Conservation (phyloP, 35 echinoderm and acorn worm genomes). For the Patiria miniata region DNA sequence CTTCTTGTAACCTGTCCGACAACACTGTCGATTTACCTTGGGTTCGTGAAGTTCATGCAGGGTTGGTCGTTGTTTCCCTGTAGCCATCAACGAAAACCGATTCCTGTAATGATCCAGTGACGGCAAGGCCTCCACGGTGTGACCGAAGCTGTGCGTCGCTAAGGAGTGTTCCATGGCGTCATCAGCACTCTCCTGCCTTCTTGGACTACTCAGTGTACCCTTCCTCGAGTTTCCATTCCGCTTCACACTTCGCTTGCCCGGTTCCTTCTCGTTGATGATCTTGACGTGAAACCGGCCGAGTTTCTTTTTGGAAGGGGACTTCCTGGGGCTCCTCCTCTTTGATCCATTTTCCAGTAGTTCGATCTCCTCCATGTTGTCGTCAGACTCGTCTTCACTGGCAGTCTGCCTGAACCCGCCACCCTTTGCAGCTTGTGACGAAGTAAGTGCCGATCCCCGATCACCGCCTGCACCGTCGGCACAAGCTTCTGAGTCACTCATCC, state of each 20-base stretch:
- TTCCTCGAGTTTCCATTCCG: conserved; percentile 14
- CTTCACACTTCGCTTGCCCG: conserved; percentile 20
- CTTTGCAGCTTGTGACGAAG: not conserved
- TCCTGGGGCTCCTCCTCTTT: not conserved
- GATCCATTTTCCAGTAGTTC: not conserved
- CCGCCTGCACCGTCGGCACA: not conserved
- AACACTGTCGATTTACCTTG: conserved; percentile 4
- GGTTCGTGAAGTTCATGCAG: conserved; percentile 81
- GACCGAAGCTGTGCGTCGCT: conserved; percentile 61
- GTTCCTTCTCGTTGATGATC: conserved; percentile 53
- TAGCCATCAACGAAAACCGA: conserved; percentile 51
- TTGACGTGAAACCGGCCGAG: conserved; percentile 77
- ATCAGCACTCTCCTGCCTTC: conserved; percentile 11
- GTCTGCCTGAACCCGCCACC: not conserved
- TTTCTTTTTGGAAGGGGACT: not conserved
- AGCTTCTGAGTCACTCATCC: conserved; percentile 10
- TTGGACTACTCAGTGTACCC: not conserved
- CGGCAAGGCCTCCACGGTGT: conserved; percentile 76
- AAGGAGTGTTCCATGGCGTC: conserved; percentile 55
- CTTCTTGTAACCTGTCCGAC: too few relatives aligned
- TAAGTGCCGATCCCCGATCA: not conserved
- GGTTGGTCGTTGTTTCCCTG: conserved; percentile 72
- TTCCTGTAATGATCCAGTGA: conserved; percentile 78
- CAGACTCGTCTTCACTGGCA: not conserved
- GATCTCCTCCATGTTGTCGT: not conserved